Conservation (phyloP, 2,888 invertebrate species). For the Sthenelais limicola region DNA sequence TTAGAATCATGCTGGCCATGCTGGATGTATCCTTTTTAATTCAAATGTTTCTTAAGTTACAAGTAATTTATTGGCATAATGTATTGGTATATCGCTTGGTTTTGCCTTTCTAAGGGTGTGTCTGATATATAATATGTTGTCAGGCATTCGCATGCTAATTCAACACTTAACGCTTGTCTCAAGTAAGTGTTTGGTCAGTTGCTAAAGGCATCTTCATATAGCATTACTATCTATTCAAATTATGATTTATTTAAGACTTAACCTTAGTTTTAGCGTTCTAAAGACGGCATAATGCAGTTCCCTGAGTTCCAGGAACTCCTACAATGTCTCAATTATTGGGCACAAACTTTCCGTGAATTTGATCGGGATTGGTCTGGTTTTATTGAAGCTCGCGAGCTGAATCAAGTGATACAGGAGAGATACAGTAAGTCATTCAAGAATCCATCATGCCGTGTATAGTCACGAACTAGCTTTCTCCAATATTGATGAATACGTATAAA, state of each 20-base stretch:
- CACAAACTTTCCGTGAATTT: constrained; percentile 59
- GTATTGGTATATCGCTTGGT: neutral
- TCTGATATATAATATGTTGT: neutral
- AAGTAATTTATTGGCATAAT: neutral
- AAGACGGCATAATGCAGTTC: constrained; percentile 70
- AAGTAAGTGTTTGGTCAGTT: neutral
- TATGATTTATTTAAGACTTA: constrained; percentile 10
- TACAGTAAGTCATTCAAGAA: constrained; percentile 56
- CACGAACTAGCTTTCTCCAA: neutral
- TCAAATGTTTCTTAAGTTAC: neutral
- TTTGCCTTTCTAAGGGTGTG: neutral
- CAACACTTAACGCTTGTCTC: neutral
- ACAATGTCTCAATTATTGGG: constrained; percentile 67
- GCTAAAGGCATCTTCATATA: neutral
- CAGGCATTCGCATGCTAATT: neutral
- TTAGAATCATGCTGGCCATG: constrained; percentile 66
- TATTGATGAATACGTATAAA: too few species aligned
- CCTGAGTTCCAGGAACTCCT: constrained; percentile 66
- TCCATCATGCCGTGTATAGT: neutral
- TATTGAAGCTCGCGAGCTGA: constrained; percentile 63
- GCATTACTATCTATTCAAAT: neutral
- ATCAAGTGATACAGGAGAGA: constrained; percentile 55
- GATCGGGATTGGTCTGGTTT: constrained; percentile 60
- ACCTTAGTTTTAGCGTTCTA: constrained; percentile 54
- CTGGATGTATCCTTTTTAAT: constrained; percentile 68